Evolutionary conservation across 92 coral and sea anemone species (phyloP).

Genomic region (Palythoa grandiflora): DNA sequence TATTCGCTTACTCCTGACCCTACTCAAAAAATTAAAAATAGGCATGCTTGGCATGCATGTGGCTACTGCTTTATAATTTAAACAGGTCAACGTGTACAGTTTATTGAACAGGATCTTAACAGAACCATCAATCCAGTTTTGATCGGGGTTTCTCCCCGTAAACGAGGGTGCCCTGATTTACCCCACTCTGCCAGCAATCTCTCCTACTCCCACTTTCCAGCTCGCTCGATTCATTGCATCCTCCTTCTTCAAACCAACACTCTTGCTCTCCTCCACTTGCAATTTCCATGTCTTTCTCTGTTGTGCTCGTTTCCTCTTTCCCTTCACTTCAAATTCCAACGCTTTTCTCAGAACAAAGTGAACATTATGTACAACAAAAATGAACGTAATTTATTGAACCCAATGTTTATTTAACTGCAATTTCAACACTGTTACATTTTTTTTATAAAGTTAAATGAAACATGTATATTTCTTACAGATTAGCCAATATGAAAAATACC

Average conservation of each 20-base stretch:
- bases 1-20: too few species aligned
- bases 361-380: slow-evolving; percentile 12
- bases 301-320: slow-evolving; percentile 12
- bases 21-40: too few species aligned
- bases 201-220: slow-evolving; percentile 8
- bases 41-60: slow-evolving; percentile 10
- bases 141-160: slow-evolving; percentile 15
- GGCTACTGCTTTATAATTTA: slow-evolving; percentile 7
- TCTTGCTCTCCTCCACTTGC: slow-evolving; percentile 14
- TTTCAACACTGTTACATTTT: slow-evolving; percentile 5
- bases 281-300: slow-evolving; percentile 3
- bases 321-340: slow-evolving; percentile 11
- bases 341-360: slow-evolving; percentile 1
- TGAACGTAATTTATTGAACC: slow-evolving; percentile 6
- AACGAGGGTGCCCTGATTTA: slow-evolving; percentile 17
- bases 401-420: background rate
- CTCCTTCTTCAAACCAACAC: slow-evolving; percentile 14
- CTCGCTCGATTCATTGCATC: slow-evolving; percentile 25
- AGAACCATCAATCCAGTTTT: slow-evolving; percentile 3
- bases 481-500: slow-evolving; percentile 6
- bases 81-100: slow-evolving; percentile 4
- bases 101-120: slow-evolving; percentile 11
- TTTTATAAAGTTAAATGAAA: slow-evolving; percentile 6
- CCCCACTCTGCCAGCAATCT: slow-evolving; percentile 18
- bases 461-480: slow-evolving; percentile 7